Conservation (phyloP, 2,888 invertebrate species). For the Agrochola litura region DNA sequence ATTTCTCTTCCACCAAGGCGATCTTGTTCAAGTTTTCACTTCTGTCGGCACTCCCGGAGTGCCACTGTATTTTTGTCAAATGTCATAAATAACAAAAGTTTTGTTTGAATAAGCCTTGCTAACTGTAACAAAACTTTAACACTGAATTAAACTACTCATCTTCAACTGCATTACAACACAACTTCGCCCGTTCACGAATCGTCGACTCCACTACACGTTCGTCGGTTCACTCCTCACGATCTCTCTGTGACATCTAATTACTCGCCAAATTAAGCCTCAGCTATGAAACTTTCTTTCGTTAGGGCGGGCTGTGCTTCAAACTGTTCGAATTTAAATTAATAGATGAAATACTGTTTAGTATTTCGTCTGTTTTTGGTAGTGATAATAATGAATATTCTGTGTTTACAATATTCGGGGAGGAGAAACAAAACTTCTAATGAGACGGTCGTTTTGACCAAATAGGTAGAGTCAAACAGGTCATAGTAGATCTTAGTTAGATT, state of each 20-base stretch:
- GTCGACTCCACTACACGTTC: constrained; percentile 70
- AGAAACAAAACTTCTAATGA: background rate
- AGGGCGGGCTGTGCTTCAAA: constrained; percentile 45
- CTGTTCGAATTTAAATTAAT: constrained; percentile 34
- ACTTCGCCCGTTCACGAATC: constrained; percentile 71
- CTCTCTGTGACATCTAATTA: constrained; percentile 82
- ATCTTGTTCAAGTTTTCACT: too few species aligned
- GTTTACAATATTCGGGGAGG: background rate
- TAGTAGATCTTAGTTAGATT: too few species aligned
- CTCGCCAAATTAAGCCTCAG: constrained; percentile 78
- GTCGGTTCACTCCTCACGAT: constrained; percentile 72
- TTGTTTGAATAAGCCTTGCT: too few species aligned
- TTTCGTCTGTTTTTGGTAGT: background rate
- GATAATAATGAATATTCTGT: background rate
- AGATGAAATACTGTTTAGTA: background rate
- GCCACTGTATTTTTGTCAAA: too few species aligned
- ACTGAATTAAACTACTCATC: constrained; percentile 36
- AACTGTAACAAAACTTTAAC: background rate
- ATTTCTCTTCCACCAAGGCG: too few species aligned
- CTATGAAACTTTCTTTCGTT: constrained; percentile 74
- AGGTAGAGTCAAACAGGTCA: background rate
- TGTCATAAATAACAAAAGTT: background rate
- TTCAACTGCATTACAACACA: constrained; percentile 37
- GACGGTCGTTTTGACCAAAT: background rate
- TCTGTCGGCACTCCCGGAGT: too few species aligned